Base-by-base conservation (phyloP, 1,140 invertebrate species). In the Sinella curviseta region DNA sequence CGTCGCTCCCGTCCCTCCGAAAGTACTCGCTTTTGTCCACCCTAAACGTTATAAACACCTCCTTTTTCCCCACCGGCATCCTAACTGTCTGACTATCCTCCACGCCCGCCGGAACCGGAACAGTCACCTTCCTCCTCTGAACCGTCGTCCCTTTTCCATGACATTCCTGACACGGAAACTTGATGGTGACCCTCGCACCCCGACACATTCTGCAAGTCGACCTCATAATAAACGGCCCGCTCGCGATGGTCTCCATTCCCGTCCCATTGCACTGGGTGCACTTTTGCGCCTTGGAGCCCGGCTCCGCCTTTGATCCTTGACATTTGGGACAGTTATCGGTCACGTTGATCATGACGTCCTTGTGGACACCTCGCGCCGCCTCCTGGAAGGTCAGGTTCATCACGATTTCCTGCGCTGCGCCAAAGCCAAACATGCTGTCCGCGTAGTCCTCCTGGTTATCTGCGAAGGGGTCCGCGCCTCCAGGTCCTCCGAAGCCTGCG, bases 231-330 rank as follows among this genome's bases (percentile, higher is more conserved):
- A 99, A 99, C 55, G 97, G 97, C 36, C 98, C 92, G 80, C 93
- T 94, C 20, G 91, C 92, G 75, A 96, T 92, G 31, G 94, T 95
- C 87, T 96, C 96, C 92, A 97, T 95, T 77, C 97, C 98, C 28
- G 96, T 96, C n/a, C 98, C 98, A 89, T 98, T 96, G 87, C 98
- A 99, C 85, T 94, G 93, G 0, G 91, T 91, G 87, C 98, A 99
- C 78, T 90, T 91, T 0, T 92, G 90, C 28, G 96, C 89, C 86
- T 95, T 97, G 0, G 94, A 95, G 12, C 97, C 97, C 0, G 91
- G 91, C 86, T 98, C 96, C 86, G 92, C 93, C 80, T 94, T 91
- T 0, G 88, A 88, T 26, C 98, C 98, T 55, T 87, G 83, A 87
- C 98, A 99, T 86, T 94, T 96, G 0, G 91, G 91, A 87, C 98